Conservation (phyloP, 2,113 vertebrate species). For the Dipodomys stephensi region DNA sequence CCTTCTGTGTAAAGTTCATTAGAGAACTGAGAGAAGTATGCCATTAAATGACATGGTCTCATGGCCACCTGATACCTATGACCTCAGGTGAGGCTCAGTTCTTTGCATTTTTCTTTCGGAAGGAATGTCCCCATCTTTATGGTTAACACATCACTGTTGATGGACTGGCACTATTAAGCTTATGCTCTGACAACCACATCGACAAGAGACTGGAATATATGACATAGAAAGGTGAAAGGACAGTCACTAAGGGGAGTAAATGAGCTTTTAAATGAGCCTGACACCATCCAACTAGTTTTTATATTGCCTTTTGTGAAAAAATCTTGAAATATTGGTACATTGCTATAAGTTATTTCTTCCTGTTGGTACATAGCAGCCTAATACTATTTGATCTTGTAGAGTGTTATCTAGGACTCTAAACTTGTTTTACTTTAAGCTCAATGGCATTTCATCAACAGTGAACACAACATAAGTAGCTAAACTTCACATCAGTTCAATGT, state of each 20-base stretch:
- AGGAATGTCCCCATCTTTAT: conserved; percentile 55
- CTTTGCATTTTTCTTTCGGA: conserved; percentile 33
- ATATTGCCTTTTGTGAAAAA: conserved; percentile 52
- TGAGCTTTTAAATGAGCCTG: conserved; percentile 69
- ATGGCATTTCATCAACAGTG: conserved; percentile 83
- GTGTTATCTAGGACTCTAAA: conserved; percentile 59
- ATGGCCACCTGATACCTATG: conserved; percentile 60
- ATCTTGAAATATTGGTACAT: conserved; percentile 67
- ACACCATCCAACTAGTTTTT: conserved; percentile 60
- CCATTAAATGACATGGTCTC: conserved; percentile 58
- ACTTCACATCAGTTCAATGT: conserved; percentile 65
- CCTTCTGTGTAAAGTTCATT: conserved; percentile 37
- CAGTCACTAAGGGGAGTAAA: conserved; percentile 59
- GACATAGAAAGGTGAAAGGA: conserved; percentile 69
- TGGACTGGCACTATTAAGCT: conserved; percentile 34
- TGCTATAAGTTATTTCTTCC: conserved; percentile 70
- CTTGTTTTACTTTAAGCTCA: conserved; percentile 75
- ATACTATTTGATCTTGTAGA: conserved; percentile 68
- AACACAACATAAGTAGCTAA: conserved; percentile 75
- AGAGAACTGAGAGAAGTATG: conserved; percentile 13
- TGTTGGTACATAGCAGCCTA: conserved; percentile 41
- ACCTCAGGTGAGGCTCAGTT: conserved; percentile 46
- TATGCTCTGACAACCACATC: conserved; percentile 62
- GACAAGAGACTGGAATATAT: conserved; percentile 61
- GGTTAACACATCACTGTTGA: conserved; percentile 51